Conservation (phyloP, 2,888 invertebrate species). For the Melanotus villosus region DNA sequence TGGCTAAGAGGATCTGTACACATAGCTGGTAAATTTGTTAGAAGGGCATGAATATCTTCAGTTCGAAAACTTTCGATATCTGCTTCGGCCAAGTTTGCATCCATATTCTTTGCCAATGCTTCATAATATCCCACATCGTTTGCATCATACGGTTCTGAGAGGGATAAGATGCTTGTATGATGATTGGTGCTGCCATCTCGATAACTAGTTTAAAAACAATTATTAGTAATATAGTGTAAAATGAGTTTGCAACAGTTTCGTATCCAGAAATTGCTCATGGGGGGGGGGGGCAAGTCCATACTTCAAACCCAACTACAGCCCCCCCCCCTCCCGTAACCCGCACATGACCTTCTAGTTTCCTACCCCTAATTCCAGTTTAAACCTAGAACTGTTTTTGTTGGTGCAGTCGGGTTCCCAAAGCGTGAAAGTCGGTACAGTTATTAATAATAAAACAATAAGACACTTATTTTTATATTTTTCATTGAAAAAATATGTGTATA, state of each 20-base stretch:
- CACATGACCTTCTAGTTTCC: no score
- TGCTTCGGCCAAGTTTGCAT: conserved; percentile 93
- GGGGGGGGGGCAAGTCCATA: no score
- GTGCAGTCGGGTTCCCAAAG: no score
- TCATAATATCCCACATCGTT: conserved; percentile 80
- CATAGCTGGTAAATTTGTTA: conserved; percentile 83
- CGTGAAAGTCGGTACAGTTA: no score
- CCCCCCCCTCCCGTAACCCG: no score
- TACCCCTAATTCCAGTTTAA: no score
- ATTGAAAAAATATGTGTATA: no score
- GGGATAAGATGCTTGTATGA: conserved; percentile 84
- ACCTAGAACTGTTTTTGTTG: no score
- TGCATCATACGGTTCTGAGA: conserved; percentile 86
- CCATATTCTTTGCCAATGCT: conserved; percentile 88
- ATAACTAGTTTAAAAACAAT: conserved; percentile 72
- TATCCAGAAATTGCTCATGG: no score
- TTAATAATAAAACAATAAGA: no score
- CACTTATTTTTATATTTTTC: no score
- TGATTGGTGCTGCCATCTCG: conserved; percentile 85
- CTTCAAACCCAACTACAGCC: no score
- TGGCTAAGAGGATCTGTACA: conserved; percentile 70
- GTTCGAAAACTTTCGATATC: conserved; percentile 96
- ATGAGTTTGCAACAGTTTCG: background rate
- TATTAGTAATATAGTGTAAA: background rate
- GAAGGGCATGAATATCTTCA: conserved; percentile 90